Evolutionary conservation across 2,113 vertebrate genomes (phyloP).

Genomic region (Myiagra hebetior): DNA sequence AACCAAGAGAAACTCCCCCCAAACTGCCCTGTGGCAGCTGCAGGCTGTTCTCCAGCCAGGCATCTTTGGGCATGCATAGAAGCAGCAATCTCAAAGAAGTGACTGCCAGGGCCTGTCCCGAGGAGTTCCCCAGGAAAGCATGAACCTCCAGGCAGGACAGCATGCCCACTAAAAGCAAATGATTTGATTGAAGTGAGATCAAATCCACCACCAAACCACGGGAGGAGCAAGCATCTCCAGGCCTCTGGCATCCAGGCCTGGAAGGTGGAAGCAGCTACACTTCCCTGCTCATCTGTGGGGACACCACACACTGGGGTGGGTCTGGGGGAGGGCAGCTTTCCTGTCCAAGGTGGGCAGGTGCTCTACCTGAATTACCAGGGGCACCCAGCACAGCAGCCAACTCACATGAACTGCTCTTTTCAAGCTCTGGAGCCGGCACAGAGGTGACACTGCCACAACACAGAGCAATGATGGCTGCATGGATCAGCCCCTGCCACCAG

Average conservation of each 20-base stretch:
- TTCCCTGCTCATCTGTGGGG: not conserved
- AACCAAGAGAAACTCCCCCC: too few relatives aligned
- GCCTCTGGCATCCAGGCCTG: not conserved
- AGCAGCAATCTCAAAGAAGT: not conserved
- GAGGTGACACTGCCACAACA: not conserved
- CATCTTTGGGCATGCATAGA: not conserved
- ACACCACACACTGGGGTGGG: not conserved
- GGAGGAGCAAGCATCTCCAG: not conserved
- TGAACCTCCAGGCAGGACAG: not conserved
- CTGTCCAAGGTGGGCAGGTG: not conserved
- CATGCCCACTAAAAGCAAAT: not conserved
- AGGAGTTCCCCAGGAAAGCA: not conserved
- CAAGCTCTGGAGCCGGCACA: not conserved
- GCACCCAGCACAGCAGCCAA: not conserved
- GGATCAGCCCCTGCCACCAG: not conserved
- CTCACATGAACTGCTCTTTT: fast-evolving
- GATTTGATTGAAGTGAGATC: not conserved
- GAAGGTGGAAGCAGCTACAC: not conserved
- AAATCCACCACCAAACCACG: not conserved
- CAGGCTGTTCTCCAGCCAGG: not conserved
- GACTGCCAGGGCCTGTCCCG: not conserved
- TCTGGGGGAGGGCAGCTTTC: not conserved
- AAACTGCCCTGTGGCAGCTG: not conserved
- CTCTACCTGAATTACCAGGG: not conserved
- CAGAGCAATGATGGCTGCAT: fast-evolving